Base-by-base conservation (phyloP, 2,888 invertebrate species). In the Pardosa pseudoannulata region DNA sequence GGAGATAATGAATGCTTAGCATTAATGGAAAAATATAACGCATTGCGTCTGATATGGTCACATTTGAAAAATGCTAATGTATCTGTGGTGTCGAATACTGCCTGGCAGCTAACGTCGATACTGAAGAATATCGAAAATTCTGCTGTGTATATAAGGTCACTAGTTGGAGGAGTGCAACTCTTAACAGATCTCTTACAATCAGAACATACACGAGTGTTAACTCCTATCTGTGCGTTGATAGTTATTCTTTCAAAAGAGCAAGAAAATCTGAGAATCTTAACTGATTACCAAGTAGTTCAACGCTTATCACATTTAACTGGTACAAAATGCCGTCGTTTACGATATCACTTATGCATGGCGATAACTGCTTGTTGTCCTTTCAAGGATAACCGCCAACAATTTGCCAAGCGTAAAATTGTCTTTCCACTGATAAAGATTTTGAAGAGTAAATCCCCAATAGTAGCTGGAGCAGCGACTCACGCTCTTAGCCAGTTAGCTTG, bases 311-410 rank as follows among this genome's bases (percentile, higher is more conserved):
- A 62, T 1, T 56, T 85, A 27, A 79, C 85, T 1, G 16, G 31
- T 11, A 74, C 79, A 6, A 73, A 28, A 68, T 85, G 85, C 16
- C 68, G 74, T 1, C 79, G 79, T 5, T n/a, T 85, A 16, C 41
- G 85, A 28, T 85, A 85, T 29, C 79, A 85, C 46, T 50, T 85
- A 7, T 85, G 85, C 28, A 74, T 85, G 73, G 85, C 85, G 3
- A 79, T 85, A 39, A 79, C 74, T n/a, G 79, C 79, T 19, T 79
- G 79, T 28, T 79, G 73, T 46, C 29, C 62, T 0, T 79, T 64
- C 23, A 62, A 31, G 32, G 65, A 74, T 3, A 85, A 85, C 41
- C 19, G 85, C 13, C 36, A 85, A 29, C 79, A 85, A 62, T 85
- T 85, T 46, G 79, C 74, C 0, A 68, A 62, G n/a, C 32, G 74